Base-by-base conservation (phyloP, 2,888 invertebrate species). In the Therioaphis trifolii region DNA sequence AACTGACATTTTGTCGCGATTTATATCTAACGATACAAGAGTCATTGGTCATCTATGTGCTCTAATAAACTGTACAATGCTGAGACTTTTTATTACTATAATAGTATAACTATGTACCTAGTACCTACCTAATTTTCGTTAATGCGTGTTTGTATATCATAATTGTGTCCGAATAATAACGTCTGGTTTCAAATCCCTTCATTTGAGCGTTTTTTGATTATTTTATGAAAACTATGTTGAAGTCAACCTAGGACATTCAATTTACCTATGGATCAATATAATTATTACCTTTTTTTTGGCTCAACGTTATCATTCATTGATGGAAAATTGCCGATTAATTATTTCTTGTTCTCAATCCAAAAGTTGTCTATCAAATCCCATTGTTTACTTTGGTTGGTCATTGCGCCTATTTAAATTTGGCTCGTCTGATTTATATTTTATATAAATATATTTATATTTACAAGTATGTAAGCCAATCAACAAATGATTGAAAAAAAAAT, bases 271-370 rank as follows among this genome's bases (percentile, higher is more conserved):
- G 0, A 7, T 1, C n/a, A 27, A 4, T 66, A 66, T 29, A 3
- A 14, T 66, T 63, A 63, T 5, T 77, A 18, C 43, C 46, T 12
- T 66, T 24, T 79, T 66, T 72, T 80, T 80, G 80, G 80, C 80
- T 72, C 71, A 35, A 7, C 58, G 46, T 46, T 80, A 80, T 80
- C 58, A 80, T 82, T 82, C 82, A 82, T 82, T 82, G 82, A 82
- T 66, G 40, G 72, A 40, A 82, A 74, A 82, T 74, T 74, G 61
- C 29, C 35, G 74, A 82, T 82, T 82, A 82, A 82, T 82, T 82
- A 82, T 74, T 74, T 82, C 74, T 82, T 82, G 82, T 82, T 82
- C 82, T 49, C 63, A 63, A 82, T 82, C 82, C 82, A 82, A 82
- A 72, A 82, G 40, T 74, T 82, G 82, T 82, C 82, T 82, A 82